Conservation (phyloP, 1,140 invertebrate genomes). For the Drosophila pallidifrons region DNA sequence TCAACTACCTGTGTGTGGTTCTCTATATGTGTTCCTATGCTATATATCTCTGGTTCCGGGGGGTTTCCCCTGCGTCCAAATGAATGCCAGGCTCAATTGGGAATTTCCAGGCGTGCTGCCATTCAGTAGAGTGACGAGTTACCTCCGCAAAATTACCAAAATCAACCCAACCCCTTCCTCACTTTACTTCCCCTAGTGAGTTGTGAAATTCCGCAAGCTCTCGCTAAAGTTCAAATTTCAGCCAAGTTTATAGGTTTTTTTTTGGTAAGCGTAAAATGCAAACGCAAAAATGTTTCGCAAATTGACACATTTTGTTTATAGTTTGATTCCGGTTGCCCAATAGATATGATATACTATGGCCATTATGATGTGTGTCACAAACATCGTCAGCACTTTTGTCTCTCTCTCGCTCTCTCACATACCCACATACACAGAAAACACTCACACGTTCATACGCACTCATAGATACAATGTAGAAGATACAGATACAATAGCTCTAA, state of each 20-base stretch:
- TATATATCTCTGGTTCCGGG: constrained; percentile 29
- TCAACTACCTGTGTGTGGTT: constrained; percentile 48
- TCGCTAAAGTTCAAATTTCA: constrained; percentile 68
- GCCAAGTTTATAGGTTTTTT: constrained; percentile 11
- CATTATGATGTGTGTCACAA: constrained; percentile 59
- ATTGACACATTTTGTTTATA: constrained; percentile 71
- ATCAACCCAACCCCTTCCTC: background rate
- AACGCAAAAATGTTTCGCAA: constrained; percentile 63
- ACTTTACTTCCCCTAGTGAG: constrained; percentile 26
- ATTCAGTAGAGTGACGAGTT: constrained; percentile 36
- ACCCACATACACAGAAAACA: constrained; percentile 19
- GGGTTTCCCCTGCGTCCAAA: constrained; percentile 56
- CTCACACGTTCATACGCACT: constrained; percentile 21
- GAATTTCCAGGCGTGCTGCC: constrained; percentile 59
- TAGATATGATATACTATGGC: constrained; percentile 33
- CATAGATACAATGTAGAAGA: constrained; percentile 35
- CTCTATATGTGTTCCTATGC: no score
- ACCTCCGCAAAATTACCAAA: background rate
- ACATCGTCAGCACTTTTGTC: constrained; percentile 64
- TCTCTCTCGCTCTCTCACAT: constrained; percentile 31
- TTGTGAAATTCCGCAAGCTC: constrained; percentile 62
- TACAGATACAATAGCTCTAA: constrained; percentile 40
- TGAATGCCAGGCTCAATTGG: constrained; percentile 45
- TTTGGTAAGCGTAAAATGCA: constrained; percentile 13
- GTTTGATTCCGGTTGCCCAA: constrained; percentile 71